Percentiles rank a stretch among this genome's conserved stretches.
Evolutionary conservation across 2,113 vertebrate species (phyloP).

Genomic region (Charina bottae): DNA sequence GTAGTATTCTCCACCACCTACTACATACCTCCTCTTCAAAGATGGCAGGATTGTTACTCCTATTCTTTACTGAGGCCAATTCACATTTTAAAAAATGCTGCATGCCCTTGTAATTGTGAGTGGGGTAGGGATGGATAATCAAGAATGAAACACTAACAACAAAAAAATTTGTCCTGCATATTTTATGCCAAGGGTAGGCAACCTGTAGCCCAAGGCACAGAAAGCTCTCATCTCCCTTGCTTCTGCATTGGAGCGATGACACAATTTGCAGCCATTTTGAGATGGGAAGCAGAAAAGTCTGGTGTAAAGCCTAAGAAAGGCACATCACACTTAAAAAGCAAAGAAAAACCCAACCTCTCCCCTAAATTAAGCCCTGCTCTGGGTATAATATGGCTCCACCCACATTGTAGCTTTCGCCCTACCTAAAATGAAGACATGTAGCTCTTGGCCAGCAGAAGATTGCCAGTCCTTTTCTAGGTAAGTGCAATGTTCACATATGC

Average conservation of each 20-base stretch:
- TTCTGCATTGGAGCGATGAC: no score
- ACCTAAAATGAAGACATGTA: background rate
- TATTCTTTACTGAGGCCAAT: background rate
- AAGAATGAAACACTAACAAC: background rate
- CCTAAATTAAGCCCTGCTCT: background rate
- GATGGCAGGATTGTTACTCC: background rate
- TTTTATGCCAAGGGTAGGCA: background rate
- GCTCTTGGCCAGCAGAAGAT: background rate
- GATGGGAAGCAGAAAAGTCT: no score
- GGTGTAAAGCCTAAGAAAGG: background rate
- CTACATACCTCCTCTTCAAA: background rate
- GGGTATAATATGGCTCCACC: background rate
- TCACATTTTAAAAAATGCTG: background rate
- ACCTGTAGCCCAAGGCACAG: background rate
- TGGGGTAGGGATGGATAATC: background rate
- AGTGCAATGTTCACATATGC: background rate
- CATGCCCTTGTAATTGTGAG: background rate
- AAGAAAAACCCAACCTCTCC: background rate
- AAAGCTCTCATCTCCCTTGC: no score
- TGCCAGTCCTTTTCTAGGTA: background rate
- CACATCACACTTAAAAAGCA: background rate
- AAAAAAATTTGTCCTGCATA: background rate
- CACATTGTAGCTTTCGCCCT: background rate
- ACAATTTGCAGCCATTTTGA: no score
- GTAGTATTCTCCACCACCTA: background rate